These are phyloP conservation scores for Dione vanillae DNA, from an alignment of 2,888 invertebrate genomes.

Conservation along the genomic window DNA sequence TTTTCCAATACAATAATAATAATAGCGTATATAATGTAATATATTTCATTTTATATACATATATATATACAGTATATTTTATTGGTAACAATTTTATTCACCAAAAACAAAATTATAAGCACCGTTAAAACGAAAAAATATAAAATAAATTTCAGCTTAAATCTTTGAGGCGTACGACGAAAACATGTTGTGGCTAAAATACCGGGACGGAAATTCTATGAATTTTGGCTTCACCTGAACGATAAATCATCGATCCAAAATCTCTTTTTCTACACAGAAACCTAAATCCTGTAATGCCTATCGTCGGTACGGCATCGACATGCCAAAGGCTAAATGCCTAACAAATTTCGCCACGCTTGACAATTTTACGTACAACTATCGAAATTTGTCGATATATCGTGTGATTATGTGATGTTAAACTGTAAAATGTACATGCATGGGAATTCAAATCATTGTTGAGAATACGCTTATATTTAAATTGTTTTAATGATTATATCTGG, in stretches of 20 bases:
- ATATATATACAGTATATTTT: no score
- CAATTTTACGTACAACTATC: conserved; percentile 2
- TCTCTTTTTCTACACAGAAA: background rate
- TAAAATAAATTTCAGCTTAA: background rate
- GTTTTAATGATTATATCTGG: no score
- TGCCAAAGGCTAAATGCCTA: conserved; percentile 12
- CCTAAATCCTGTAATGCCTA: conserved; percentile 24
- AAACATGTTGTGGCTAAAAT: conserved; percentile 15
- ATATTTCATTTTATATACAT: no score
- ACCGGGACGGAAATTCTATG: background rate
- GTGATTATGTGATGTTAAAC: no score
- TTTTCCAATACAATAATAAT: no score
- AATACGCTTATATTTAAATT: no score
- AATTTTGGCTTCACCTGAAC: background rate
- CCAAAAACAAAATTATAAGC: no score
- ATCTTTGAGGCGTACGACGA: background rate
- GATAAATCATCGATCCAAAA: conserved; percentile 16
- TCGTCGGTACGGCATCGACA: background rate
- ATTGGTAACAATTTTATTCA: no score
- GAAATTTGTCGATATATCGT: background rate
- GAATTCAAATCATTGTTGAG: no score
- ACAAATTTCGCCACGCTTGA: background rate
- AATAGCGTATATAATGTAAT: no score
- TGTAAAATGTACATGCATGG: no score
- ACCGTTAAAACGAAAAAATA: no score